These are phyloP conservation scores for Petrolisthes cinctipes DNA, from an alignment of 2,888 invertebrate genomes.

Conservation along the genomic window DNA sequence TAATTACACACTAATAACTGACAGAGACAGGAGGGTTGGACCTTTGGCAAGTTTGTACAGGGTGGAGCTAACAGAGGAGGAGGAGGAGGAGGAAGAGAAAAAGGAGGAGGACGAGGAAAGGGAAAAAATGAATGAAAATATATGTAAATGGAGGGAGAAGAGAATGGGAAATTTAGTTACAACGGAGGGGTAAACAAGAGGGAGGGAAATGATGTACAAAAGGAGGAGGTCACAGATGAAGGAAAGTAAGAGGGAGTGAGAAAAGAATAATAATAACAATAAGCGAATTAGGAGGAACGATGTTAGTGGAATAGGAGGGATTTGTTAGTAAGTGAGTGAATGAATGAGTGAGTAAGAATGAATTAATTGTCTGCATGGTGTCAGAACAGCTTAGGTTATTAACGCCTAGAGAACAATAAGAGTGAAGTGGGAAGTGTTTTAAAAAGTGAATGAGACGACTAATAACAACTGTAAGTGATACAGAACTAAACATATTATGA, in stretches of 20 bases:
- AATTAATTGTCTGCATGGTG: not conserved
- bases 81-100: not conserved
- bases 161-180: not conserved
- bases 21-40: not conserved
- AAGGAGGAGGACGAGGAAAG: not conserved
- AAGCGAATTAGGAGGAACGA: not conserved
- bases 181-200: not conserved
- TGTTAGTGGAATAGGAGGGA: not conserved
- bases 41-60: not conserved
- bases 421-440: too few relatives aligned
- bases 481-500: not conserved
- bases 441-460: too few relatives aligned
- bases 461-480: too few relatives aligned
- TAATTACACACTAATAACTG: slow-evolving; percentile 15
- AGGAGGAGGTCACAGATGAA: not conserved
- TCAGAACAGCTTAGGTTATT: too few relatives aligned
- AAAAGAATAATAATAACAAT: not conserved
- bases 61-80: not conserved
- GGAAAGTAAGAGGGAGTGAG: slow-evolving; percentile 11
- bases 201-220: not conserved
- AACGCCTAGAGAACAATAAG: too few relatives aligned
- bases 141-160: not conserved
- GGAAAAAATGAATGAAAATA: not conserved
- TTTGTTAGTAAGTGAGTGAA: not conserved
- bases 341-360: not conserved